These are phyloP conservation scores for Orchesella cincta DNA, from an alignment of 1,140 invertebrate species.

Conservation along the genomic window DNA sequence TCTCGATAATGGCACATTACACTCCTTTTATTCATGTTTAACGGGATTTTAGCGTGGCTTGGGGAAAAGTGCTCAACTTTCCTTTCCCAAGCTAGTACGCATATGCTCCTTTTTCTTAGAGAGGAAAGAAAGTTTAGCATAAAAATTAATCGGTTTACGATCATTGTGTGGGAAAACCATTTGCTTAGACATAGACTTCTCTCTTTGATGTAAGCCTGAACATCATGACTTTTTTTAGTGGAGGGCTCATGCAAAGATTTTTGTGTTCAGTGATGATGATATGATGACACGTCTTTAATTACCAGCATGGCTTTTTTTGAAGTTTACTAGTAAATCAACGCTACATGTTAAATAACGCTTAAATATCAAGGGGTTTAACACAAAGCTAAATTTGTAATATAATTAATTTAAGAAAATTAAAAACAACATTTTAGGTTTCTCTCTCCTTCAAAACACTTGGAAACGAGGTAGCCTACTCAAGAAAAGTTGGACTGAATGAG, in stretches of 20 bases:
- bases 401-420: too few species aligned
- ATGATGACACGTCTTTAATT: too few species aligned
- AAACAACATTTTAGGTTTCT: constrained; percentile 48
- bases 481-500: constrained; percentile 43
- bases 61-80: neutral
- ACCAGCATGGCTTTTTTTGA: too few species aligned
- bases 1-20: constrained; percentile 14
- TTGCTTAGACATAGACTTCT: too few species aligned
- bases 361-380: too few species aligned
- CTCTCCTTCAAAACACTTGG: constrained; percentile 47
- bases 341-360: too few species aligned
- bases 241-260: too few species aligned
- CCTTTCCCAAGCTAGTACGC: neutral
- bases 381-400: too few species aligned
- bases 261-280: too few species aligned
- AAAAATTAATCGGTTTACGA: constrained; percentile 15
- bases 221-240: too few species aligned
- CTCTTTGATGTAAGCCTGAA: too few species aligned
- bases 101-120: neutral
- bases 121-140: neutral
- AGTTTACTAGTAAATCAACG: too few species aligned
- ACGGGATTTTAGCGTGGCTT: neutral
- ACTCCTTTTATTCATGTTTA: neutral
- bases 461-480: constrained; percentile 43
- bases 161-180: constrained; percentile 3